Evolutionary conservation across 2,888 invertebrate species (phyloP), one percentile per base, ranked within the genome.

Genomic region (Agrochola litura): DNA sequence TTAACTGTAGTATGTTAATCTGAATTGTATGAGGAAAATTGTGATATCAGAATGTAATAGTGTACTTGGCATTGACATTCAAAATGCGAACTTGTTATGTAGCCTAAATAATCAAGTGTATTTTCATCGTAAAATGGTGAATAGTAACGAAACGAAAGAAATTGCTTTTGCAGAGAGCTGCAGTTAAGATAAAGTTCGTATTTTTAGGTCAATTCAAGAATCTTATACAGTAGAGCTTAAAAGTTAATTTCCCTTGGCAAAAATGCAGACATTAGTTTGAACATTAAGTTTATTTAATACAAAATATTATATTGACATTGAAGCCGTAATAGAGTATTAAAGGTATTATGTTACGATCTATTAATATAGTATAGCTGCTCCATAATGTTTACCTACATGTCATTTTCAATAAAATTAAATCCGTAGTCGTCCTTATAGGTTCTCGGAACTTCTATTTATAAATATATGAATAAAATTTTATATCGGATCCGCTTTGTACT

Each of bases 21-120:
- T 22, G n/a, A 69, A 64, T 14, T 64, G n/a, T 54, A 76, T 54
- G 76, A 80, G 84, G 80, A 76, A 79, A 71, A 83, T 41, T 56
- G 25, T 76, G 25, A 9, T 65, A 75, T 61, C 64, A 25, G 14
- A 56, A 3, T 56, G 25, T 67, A n/a, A 52, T 56, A 68, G 37
- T 19, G 68, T 69, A 68, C 54, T 74, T 71, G 79, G 56, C 64
- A 80, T 69, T 80, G 71, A 82, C 70, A 82, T 71, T 77, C 37
- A 67, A 61, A 64, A 37, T 56, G 22, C 14, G 3, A 25, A 12
- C 52, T 52, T 52, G 19, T 5, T 60, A 69, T 22, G 30, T 19
- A 49, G 49, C 22, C 8, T 30, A 66, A 66, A 52, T 43, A 60
- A 46, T n/a, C 0, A 9, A 22, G 5, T 41, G 46, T 73, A 12